These are phyloP conservation scores for Cyclopterus lumpus DNA, from an alignment of 2,797 vertebrate genomes.

Conservation along the genomic window DNA sequence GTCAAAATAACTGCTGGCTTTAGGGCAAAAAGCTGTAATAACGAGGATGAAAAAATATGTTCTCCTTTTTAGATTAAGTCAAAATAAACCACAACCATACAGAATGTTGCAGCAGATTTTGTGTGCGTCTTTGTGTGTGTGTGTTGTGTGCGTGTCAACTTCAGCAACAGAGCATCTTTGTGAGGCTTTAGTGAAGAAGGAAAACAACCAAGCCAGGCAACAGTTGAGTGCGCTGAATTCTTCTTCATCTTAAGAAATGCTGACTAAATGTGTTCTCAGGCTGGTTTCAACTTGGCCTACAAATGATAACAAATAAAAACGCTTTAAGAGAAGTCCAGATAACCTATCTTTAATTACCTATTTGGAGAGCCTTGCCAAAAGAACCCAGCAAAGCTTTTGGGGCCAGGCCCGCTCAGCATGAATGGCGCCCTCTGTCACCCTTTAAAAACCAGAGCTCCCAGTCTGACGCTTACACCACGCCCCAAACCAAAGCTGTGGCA, in stretches of 20 bases:
- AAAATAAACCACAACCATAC: conserved; percentile 8
- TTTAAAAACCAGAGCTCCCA: conserved; percentile 65
- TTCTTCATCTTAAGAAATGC: not conserved
- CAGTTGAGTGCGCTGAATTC: not conserved
- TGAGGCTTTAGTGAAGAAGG: conserved; percentile 46
- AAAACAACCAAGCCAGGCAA: not conserved
- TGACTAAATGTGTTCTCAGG: conserved; percentile 12
- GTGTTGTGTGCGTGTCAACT: conserved; percentile 10
- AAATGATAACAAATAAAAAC: not conserved
- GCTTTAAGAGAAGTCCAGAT: not conserved
- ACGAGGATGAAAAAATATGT: conserved; percentile 13
- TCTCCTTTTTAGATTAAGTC: conserved; percentile 18
- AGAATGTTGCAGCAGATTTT: not conserved
- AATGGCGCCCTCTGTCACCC: conserved; percentile 75
- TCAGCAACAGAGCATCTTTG: conserved; percentile 68
- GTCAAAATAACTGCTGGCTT: conserved; percentile 20
- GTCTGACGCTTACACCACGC: conserved; percentile 48
- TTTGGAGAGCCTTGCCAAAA: not conserved
- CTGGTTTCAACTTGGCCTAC: not conserved
- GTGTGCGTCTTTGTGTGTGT: not conserved
- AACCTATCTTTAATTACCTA: not conserved
- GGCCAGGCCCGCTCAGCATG: conserved; percentile 40
- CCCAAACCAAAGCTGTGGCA: conserved; percentile 66
- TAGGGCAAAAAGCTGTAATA: conserved; percentile 28
- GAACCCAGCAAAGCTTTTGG: not conserved